phyloP scores from a whole-genome alignment of 2,888 invertebrate genomes.

The Drosophila diplacantha region DNA sequence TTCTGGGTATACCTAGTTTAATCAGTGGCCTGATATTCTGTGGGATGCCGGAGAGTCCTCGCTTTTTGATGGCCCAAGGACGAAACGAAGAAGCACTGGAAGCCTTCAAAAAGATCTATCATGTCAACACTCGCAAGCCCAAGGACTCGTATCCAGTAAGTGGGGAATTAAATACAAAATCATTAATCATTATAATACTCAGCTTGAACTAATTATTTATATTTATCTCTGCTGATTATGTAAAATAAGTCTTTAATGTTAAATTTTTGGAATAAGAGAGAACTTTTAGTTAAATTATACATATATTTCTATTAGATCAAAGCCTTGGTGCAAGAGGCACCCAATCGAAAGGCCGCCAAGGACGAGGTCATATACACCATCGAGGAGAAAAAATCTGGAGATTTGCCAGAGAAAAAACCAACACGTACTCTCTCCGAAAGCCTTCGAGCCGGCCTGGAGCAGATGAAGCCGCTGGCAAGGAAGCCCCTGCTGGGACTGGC shows the following conservation, averaged over 20 bases:
- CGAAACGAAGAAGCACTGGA: slow-evolving; percentile 72
- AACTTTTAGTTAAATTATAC: background rate
- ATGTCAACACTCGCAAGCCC: slow-evolving; percentile 82
- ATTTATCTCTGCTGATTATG: no score
- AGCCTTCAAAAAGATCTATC: slow-evolving; percentile 80
- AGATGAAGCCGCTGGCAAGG: slow-evolving; percentile 83
- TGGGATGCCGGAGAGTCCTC: slow-evolving; percentile 79
- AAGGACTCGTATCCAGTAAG: slow-evolving; percentile 83
- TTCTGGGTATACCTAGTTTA: slow-evolving; percentile 82
- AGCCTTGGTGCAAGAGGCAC: slow-evolving; percentile 67
- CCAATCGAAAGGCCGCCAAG: slow-evolving; percentile 54
- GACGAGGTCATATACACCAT: slow-evolving; percentile 62
- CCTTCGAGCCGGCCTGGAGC: slow-evolving; percentile 81
- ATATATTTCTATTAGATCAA: slow-evolving; percentile 57
- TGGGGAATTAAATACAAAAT: background rate
- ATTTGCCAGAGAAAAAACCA: slow-evolving; percentile 1
- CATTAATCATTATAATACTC: no score
- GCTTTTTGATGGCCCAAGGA: slow-evolving; percentile 74
- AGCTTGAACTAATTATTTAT: background rate
- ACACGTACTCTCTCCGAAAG: slow-evolving; percentile 58
- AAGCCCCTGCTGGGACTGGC: slow-evolving; percentile 82
- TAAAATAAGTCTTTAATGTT: background rate
- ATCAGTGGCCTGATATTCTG: slow-evolving; percentile 80
- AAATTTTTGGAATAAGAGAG: background rate
- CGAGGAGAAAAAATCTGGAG: slow-evolving; percentile 49